Percentiles rank a stretch among this genome's conserved stretches.
Conservation (phyloP, 2,888 invertebrate species). For the Chorisops tibialis region DNA sequence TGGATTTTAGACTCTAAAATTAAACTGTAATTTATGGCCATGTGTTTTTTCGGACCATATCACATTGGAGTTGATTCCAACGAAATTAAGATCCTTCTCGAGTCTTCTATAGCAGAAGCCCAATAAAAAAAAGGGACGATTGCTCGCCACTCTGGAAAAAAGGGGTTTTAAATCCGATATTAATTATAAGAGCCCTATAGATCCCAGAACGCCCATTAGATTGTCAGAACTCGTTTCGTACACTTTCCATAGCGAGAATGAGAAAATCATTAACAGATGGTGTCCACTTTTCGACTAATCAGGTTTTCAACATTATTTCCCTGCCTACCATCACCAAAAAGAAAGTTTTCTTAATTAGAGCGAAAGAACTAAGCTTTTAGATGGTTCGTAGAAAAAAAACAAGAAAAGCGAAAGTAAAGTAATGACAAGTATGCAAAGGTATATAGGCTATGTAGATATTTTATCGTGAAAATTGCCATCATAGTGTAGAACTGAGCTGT, state of each 20-base stretch:
- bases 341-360: conserved; percentile 15
- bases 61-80: conserved; percentile 15
- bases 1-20: conserved; percentile 28
- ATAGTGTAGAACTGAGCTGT: not conserved
- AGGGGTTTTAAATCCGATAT: conserved; percentile 11
- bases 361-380: not conserved
- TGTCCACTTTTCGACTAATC: no score
- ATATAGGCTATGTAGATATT: not conserved
- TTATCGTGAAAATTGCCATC: conserved; percentile 1
- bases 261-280: no score
- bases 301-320: no score
- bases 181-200: not conserved
- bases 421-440: no score
- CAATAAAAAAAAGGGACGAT: not conserved
- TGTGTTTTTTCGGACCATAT: conserved; percentile 25
- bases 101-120: not conserved
- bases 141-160: not conserved
- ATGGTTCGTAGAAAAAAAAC: not conserved
- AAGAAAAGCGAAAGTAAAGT: not conserved
- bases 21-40: conserved; percentile 32
- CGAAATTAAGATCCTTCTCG: conserved; percentile 21
- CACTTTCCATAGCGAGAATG: no score
- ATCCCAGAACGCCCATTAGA: no score
- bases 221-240: no score
- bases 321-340: no score